Evolutionary conservation across 2,888 invertebrate species (phyloP).

Genomic region (Parnassius apollo): DNA sequence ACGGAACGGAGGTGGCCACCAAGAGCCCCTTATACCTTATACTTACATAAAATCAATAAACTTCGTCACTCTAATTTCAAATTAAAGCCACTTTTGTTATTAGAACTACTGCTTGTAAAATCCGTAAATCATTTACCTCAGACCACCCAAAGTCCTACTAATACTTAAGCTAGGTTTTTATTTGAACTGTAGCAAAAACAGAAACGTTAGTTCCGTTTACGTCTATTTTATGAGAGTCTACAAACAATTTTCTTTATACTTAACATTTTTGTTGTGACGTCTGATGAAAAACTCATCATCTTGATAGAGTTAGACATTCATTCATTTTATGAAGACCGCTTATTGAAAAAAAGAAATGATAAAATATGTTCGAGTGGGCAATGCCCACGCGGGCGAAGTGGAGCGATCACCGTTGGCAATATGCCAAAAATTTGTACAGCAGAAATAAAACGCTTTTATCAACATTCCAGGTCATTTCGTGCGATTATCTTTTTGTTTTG

Average conservation of each 20-base stretch:
- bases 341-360: conserved; percentile 32
- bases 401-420: conserved; percentile 65
- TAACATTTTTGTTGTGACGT: conserved; percentile 13
- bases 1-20: conserved; percentile 50
- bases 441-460: conserved; percentile 77
- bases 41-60: conserved; percentile 50
- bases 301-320: conserved; percentile 20
- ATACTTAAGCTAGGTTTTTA: not conserved
- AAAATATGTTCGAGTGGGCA: conserved; percentile 51
- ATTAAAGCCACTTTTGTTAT: conserved; percentile 42
- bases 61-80: conserved; percentile 48
- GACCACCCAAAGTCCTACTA: conserved; percentile 14
- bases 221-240: not conserved
- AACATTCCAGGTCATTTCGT: conserved; percentile 78
- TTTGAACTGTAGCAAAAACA: not conserved
- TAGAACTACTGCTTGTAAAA: conserved; percentile 34
- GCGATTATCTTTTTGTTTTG: conserved; percentile 61
- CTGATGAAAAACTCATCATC: conserved; percentile 14
- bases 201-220: not conserved
- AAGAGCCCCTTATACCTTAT: conserved; percentile 35
- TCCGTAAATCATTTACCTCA: conserved; percentile 24
- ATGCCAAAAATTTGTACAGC: conserved; percentile 71
- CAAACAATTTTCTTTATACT: not conserved
- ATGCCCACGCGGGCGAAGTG: conserved; percentile 60
- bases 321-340: conserved; percentile 22